Evolutionary conservation across 2,113 vertebrate species (phyloP).

Genomic region (Rhabdornis inornatus): DNA sequence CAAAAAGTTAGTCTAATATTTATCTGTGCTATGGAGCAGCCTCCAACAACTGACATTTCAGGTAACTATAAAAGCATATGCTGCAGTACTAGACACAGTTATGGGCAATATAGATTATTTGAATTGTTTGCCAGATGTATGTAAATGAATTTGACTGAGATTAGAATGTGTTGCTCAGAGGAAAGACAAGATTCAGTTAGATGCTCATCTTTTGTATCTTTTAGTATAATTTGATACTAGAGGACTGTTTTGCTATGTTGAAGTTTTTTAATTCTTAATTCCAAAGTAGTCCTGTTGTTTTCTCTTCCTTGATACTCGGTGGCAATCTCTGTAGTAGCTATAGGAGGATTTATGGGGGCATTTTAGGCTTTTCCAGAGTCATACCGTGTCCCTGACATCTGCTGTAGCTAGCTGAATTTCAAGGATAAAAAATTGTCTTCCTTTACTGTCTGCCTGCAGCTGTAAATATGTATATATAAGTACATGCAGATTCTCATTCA

Average conservation of each 20-base stretch:
- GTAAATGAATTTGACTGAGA: neutral
- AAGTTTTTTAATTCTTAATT: neutral
- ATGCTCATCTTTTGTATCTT: neutral
- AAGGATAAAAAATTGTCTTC: neutral
- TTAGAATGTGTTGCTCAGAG: neutral
- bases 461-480: neutral
- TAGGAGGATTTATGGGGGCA: neutral
- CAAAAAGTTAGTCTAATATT: neutral
- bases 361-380: neutral
- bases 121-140: neutral
- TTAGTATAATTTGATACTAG: neutral
- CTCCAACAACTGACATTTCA: neutral
- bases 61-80: neutral
- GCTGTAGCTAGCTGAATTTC: neutral
- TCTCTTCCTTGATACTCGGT: neutral
- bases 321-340: neutral
- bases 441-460: neutral
- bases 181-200: neutral
- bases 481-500: neutral
- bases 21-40: neutral
- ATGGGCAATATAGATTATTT: neutral
- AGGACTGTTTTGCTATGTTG: neutral
- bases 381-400: neutral
- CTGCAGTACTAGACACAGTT: neutral
- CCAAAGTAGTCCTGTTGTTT: neutral